These are phyloP conservation scores for Acrobasis consociella DNA, from an alignment of 2,888 invertebrate species.

Conservation along the genomic window DNA sequence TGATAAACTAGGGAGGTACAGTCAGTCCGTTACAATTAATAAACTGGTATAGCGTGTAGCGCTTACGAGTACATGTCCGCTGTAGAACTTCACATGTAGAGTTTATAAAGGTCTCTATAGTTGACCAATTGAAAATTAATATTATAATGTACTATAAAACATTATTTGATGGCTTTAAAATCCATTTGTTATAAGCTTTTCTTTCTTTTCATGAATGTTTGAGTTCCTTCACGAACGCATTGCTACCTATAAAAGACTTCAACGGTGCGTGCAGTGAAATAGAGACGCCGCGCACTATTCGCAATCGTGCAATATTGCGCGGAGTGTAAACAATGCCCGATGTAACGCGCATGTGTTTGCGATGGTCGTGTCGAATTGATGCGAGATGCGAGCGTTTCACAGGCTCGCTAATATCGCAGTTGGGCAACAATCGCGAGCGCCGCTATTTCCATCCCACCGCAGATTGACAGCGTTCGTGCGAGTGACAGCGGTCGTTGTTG, in stretches of 20 bases:
- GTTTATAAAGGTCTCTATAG: no score
- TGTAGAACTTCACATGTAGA: no score
- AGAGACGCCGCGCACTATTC: background rate
- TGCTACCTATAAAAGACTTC: background rate
- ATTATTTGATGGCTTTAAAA: no score
- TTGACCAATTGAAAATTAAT: no score
- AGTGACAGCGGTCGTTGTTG: background rate
- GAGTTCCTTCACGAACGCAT: no score
- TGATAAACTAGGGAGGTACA: conserved; percentile 6
- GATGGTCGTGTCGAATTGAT: conserved; percentile 1
- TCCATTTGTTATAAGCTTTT: no score
- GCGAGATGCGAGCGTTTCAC: background rate
- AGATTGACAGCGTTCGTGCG: background rate
- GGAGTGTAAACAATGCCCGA: conserved; percentile 2
- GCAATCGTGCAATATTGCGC: conserved; percentile 4
- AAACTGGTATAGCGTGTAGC: no score
- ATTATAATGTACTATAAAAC: no score
- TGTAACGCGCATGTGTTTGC: conserved; percentile 4
- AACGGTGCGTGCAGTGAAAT: background rate
- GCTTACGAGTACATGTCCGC: no score
- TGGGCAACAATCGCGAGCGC: conserved; percentile 7
- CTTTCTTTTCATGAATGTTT: no score
- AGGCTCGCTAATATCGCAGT: background rate
- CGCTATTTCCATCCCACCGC: conserved; percentile 2
- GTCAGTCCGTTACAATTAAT: no score